phyloP scores from a whole-genome alignment of 2,797 vertebrate genomes.

The Amphiprion clarkii region DNA sequence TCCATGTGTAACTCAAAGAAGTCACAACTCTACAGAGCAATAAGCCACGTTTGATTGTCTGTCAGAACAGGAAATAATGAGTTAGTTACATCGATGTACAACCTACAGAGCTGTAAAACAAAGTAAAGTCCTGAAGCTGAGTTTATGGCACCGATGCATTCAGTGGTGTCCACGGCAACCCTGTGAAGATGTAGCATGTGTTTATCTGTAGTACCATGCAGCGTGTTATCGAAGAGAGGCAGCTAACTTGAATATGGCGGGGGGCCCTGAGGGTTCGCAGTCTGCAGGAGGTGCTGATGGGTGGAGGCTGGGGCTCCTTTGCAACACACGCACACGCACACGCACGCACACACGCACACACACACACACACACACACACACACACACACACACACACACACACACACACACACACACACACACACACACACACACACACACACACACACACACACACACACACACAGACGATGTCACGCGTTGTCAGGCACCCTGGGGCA shows the following conservation, averaged over 20 bases:
- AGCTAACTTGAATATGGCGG: conserved; percentile 32
- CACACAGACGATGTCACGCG: conserved; percentile 60
- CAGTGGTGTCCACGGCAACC: conserved; percentile 28
- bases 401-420: too few species aligned
- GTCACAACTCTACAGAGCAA: conserved; percentile 12
- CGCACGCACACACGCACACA: conserved; percentile 33
- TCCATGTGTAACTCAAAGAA: neutral
- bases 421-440: conserved; percentile 30
- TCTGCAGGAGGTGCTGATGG: conserved; percentile 67
- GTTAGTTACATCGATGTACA: conserved; percentile 3
- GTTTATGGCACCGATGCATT: conserved; percentile 1
- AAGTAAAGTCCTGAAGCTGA: neutral
- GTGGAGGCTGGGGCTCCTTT: conserved; percentile 44
- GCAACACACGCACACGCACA: conserved; percentile 27
- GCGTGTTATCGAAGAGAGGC: conserved; percentile 49
- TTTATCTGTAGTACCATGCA: conserved; percentile 41
- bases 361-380: conserved; percentile 34
- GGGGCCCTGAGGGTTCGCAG: conserved; percentile 48
- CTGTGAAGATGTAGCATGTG: conserved; percentile 25
- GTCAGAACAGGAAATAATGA: conserved; percentile 11
- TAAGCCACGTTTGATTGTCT: conserved; percentile 24
- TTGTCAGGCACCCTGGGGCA: conserved; percentile 68
- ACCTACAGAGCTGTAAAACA: conserved; percentile 4
- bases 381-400: conserved; percentile 29
- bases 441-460: conserved; percentile 35